Conservation (phyloP, 2,797 vertebrate species). For the Clangula hyemalis region DNA sequence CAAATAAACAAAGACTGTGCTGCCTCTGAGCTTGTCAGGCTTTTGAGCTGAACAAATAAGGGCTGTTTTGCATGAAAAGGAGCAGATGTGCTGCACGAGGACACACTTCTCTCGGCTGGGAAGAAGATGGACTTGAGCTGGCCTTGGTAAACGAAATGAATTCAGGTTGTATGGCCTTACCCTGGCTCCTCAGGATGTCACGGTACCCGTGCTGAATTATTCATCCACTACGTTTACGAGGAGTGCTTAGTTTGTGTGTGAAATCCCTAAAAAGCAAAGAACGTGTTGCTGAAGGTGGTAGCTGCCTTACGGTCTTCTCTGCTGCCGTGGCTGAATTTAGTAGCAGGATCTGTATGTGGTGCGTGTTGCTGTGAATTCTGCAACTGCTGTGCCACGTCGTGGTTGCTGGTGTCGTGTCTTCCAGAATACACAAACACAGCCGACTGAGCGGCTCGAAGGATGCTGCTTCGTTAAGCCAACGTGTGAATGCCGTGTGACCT, state of each 20-base stretch:
- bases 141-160: not conserved
- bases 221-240: slow-evolving; percentile 15
- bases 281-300: not conserved
- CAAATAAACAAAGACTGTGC: not conserved
- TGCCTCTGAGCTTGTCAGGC: not conserved
- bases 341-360: not conserved
- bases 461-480: not conserved
- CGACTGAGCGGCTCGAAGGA: not conserved
- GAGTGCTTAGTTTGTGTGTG: slow-evolving; percentile 17
- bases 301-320: not conserved
- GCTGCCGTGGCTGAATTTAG: slow-evolving; percentile 11
- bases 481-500: not conserved
- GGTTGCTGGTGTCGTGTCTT: not conserved
- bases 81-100: slow-evolving; percentile 42
- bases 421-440: not conserved
- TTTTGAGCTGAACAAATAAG: not conserved
- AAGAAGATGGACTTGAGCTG: slow-evolving; percentile 3
- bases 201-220: not conserved
- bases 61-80: slow-evolving; percentile 31
- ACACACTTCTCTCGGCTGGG: fast-evolving
- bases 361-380: slow-evolving; percentile 29
- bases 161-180: not conserved
- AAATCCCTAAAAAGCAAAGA: slow-evolving; percentile 23
- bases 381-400: not conserved
- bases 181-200: not conserved